Evolutionary conservation across 2,888 invertebrate species (phyloP).

Genomic region (Prionchulus punctatus): DNA sequence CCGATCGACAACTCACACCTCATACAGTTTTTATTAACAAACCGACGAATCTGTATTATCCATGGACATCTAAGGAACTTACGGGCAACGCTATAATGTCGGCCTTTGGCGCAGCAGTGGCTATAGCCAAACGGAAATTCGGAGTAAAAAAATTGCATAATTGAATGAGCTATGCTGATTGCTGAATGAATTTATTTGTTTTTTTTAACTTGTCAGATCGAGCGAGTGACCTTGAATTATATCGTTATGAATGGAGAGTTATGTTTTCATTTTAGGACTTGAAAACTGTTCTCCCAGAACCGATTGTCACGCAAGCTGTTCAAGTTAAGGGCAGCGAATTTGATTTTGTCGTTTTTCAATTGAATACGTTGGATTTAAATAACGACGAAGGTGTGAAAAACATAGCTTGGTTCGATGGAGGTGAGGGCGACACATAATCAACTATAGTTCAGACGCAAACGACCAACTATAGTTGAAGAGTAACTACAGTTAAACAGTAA

Average conservation of each 20-base stretch:
- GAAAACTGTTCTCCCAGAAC: constrained; percentile 48
- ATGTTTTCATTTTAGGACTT: background rate
- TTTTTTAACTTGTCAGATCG: background rate
- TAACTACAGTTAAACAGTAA: too few relatives aligned
- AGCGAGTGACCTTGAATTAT: background rate
- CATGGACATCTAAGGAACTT: constrained; percentile 11
- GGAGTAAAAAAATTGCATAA: too few relatives aligned
- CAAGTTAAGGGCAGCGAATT: constrained; percentile 59
- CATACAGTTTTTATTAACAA: background rate
- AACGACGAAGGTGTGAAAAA: constrained; percentile 49
- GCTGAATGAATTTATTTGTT: background rate
- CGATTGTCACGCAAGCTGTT: constrained; percentile 63
- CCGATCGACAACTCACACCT: background rate
- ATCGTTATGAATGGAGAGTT: background rate
- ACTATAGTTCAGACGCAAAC: background rate
- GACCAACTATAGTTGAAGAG: too few relatives aligned
- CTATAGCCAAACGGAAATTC: constrained; percentile 8
- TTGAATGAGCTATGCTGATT: background rate
- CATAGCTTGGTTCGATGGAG: constrained; percentile 52
- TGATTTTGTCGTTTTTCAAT: constrained; percentile 64
- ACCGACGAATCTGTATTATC: constrained; percentile 4
- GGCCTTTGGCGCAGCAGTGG: constrained; percentile 12
- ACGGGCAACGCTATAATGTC: constrained; percentile 12
- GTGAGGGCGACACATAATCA: too few relatives aligned
- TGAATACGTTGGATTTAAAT: constrained; percentile 47